Conservation (phyloP, 2,797 vertebrate genomes). For the Eremophila alpestris region DNA sequence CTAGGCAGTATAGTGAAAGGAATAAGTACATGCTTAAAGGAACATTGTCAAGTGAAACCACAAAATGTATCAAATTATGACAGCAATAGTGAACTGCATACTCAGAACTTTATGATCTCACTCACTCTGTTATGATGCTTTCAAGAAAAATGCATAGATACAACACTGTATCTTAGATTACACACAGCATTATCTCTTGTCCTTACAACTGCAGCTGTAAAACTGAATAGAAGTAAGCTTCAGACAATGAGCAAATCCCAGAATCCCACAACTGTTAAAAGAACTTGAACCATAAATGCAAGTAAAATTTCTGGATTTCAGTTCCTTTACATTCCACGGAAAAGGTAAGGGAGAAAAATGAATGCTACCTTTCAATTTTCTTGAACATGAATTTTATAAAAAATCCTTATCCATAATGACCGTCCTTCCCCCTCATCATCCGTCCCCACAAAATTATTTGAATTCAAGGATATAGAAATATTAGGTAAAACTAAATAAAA, state of each 20-base stretch:
- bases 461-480: neutral
- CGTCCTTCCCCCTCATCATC: fast-evolving
- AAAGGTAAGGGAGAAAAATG: neutral
- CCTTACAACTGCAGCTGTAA: neutral
- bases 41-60: conserved; percentile 8
- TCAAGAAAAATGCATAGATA: neutral
- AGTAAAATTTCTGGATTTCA: neutral
- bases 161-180: neutral
- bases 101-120: neutral
- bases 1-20: neutral
- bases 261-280: neutral
- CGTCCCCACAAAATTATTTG: neutral
- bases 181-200: neutral
- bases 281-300: neutral
- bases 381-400: neutral
- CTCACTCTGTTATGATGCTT: neutral
- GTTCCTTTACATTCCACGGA: neutral
- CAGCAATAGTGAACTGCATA: neutral
- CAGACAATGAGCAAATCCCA: neutral
- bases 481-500: neutral
- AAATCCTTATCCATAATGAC: neutral
- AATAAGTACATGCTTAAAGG: conserved; percentile 49
- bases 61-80: neutral
- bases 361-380: neutral
- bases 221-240: neutral